phyloP scores from a whole-genome alignment of 2,888 invertebrate species.

The Pheosia tremula region DNA sequence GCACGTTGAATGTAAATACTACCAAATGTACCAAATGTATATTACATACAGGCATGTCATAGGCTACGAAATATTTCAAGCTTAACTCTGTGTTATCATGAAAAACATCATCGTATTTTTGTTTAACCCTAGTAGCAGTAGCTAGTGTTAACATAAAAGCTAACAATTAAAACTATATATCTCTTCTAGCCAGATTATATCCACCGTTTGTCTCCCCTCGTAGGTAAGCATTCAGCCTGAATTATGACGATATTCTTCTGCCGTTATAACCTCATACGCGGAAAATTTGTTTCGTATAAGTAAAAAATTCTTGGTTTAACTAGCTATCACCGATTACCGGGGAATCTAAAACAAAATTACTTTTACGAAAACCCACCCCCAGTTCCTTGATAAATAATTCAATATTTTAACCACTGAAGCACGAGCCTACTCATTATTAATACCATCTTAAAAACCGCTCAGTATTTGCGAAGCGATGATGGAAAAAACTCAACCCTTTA shows the following conservation, averaged over 20 bases:
- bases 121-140: too few relatives aligned
- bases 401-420: conserved; percentile 27
- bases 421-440: conserved; percentile 15
- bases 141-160: too few relatives aligned
- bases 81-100: too few relatives aligned
- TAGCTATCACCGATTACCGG: too few relatives aligned
- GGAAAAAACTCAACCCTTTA: conserved; percentile 33
- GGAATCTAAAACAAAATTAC: neutral
- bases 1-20: too few relatives aligned
- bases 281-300: conserved; percentile 18
- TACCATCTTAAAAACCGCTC: conserved; percentile 4
- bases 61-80: too few relatives aligned
- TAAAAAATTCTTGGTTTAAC: neutral
- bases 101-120: too few relatives aligned
- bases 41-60: too few relatives aligned
- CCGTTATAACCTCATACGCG: conserved; percentile 46
- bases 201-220: conserved; percentile 13
- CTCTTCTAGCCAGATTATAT: neutral
- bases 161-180: neutral
- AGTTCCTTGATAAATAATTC: conserved; percentile 16
- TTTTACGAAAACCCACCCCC: neutral
- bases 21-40: too few relatives aligned
- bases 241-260: conserved; percentile 48
- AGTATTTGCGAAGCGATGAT: conserved; percentile 31
- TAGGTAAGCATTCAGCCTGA: conserved; percentile 47